Evolutionary conservation across 2,113 vertebrate genomes (phyloP), one percentile per base, ranked within the genome.

Genomic region (Ornithorhynchus anatinus): DNA sequence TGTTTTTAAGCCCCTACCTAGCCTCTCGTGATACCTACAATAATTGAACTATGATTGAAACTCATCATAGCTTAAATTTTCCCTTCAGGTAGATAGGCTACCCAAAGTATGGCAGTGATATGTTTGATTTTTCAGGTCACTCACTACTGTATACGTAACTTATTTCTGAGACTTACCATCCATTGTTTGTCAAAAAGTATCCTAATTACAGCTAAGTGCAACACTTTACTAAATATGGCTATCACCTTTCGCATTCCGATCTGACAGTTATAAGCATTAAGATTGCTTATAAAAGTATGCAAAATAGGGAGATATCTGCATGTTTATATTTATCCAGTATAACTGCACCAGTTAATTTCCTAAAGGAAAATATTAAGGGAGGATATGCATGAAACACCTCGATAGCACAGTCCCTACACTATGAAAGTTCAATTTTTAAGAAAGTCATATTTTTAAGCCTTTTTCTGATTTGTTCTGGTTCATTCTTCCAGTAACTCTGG

Each of bases 21-120:
- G 4, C 8, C 61, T 45, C 77, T 76, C 39, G 35, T 64, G 40
- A 25, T 60, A 56, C 39, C 17, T 54, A 59, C 44, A 1, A 0
- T 59, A 80, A 76, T 0, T 47, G 40, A 79, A 33, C 11, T 81
- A 29, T 59, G 73, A 73, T 51, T 82, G 66, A 85, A 77, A 66
- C 1, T 76, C 47, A 42, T 71, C 5, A 25, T 36, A 67, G 2
- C 12, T 73, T 39, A 43, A 11, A 33, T 31, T 69, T 82, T 72
- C n/a, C 17, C 36, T 75, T 36, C n/a, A 87, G 25, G 33, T 43
- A 54, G 9, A 43, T 69, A 78, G 84, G 2, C 25, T 69, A 77
- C 66, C 60, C 6, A 53, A 74, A 72, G 3, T n/a, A 1, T 63
- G 11, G 17, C 7, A 53, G 69, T 60, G 38, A 33, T 59, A 71